These are phyloP conservation scores for Cynaeus angustus DNA, from an alignment of 2,888 invertebrate genomes.

Conservation along the genomic window DNA sequence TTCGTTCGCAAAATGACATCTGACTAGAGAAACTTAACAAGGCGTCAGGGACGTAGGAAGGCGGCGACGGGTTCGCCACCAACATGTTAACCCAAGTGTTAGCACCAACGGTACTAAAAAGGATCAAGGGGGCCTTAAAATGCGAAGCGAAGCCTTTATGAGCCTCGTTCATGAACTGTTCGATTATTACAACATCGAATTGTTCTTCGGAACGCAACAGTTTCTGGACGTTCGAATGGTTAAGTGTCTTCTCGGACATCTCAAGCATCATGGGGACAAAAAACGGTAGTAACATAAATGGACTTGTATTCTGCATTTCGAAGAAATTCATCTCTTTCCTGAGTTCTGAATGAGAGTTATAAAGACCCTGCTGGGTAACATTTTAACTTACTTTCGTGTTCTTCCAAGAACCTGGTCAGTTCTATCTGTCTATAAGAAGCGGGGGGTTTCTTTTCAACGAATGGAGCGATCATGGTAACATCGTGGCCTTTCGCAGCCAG, in stretches of 20 bases:
- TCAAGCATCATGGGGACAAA: not conserved
- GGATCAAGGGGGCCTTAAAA: slow-evolving; percentile 65
- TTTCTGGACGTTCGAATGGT: slow-evolving; percentile 56
- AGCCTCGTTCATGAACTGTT: slow-evolving; percentile 72
- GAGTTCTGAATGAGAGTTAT: too few relatives aligned
- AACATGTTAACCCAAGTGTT: slow-evolving; percentile 71
- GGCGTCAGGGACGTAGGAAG: slow-evolving; percentile 73
- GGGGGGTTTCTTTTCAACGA: slow-evolving; percentile 34
- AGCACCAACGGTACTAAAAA: slow-evolving; percentile 70
- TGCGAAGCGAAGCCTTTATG: slow-evolving; percentile 66
- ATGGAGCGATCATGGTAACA: slow-evolving; percentile 59
- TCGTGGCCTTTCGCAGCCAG: slow-evolving; percentile 61
- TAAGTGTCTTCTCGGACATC: slow-evolving; percentile 13
- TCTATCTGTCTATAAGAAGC: slow-evolving; percentile 37
- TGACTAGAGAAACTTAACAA: slow-evolving; percentile 67
- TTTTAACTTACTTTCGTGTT: slow-evolving; percentile 4
- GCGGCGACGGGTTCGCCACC: slow-evolving; percentile 72
- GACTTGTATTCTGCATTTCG: too few relatives aligned
- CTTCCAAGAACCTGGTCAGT: slow-evolving; percentile 12
- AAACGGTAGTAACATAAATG: too few relatives aligned
- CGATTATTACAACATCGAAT: slow-evolving; percentile 67
- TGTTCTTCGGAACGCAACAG: slow-evolving; percentile 64
- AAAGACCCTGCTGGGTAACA: too few relatives aligned
- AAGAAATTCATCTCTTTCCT: too few relatives aligned
- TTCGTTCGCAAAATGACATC: slow-evolving; percentile 73